Evolutionary conservation across 2,888 invertebrate species (phyloP).

Genomic region (Masnerella sp.): DNA sequence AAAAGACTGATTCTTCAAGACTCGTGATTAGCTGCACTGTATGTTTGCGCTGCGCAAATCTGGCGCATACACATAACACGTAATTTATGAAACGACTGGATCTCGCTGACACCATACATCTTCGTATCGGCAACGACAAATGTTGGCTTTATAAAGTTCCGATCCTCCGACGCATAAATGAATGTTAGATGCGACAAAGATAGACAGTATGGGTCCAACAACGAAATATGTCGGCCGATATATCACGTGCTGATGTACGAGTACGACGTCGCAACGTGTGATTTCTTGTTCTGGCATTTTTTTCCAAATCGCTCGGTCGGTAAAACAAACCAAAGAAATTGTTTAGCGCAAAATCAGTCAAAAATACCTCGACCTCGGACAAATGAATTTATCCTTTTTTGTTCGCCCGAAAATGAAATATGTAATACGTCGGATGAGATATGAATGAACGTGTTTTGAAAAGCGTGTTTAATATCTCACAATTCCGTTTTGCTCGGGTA

Average conservation of each 20-base stretch:
- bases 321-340: too few species aligned
- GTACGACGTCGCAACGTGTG: constrained; percentile 18
- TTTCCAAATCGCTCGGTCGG: neutral
- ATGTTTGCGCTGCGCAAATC: constrained; percentile 31
- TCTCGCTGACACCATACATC: constrained; percentile 59
- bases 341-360: too few species aligned
- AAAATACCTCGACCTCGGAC: too few species aligned
- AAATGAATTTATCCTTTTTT: too few species aligned
- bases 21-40: constrained; percentile 11
- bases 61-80: constrained; percentile 31
- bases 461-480: constrained; percentile 1
- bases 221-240: constrained; percentile 63
- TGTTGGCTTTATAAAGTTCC: constrained; percentile 69
- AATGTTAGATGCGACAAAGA: constrained; percentile 69
- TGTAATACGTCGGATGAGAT: neutral
- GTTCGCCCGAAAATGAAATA: neutral
- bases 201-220: constrained; percentile 59
- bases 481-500: constrained; percentile 3
- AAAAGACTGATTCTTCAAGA: too few species aligned
- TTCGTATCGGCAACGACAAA: constrained; percentile 67
- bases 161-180: constrained; percentile 67
- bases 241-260: constrained; percentile 63
- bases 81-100: constrained; percentile 55
- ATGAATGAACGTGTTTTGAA: neutral
- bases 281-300: constrained; percentile 41